phyloP scores from a whole-genome alignment of 2,888 invertebrate genomes.

The Phyllotreta cruciferae region DNA sequence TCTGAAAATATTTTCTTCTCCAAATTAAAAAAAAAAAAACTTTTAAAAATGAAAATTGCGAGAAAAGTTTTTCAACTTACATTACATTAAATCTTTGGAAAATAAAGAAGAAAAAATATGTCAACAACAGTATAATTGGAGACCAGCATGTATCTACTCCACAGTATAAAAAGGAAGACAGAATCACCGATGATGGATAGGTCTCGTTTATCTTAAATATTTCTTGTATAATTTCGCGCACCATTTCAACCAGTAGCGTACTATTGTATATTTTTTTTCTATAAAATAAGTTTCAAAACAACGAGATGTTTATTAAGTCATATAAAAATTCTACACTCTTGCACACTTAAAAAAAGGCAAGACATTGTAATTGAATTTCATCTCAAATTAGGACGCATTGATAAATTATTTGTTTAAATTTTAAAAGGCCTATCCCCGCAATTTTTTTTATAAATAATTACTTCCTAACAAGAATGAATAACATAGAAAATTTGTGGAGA shows the following conservation, averaged over 20 bases:
- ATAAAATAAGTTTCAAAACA: constrained; percentile 1
- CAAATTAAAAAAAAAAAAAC: too few relatives aligned
- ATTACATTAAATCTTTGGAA: constrained; percentile 20
- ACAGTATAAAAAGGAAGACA: constrained; percentile 31
- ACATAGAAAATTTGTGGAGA: too few relatives aligned
- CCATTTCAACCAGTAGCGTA: constrained; percentile 39
- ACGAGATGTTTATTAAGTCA: background rate
- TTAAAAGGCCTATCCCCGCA: too few relatives aligned
- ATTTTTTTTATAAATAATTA: too few relatives aligned
- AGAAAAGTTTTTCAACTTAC: constrained; percentile 17
- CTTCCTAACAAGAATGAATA: too few relatives aligned
- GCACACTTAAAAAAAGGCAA: background rate
- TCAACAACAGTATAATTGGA: constrained; percentile 42
- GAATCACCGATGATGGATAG: constrained; percentile 44
- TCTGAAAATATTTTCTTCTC: too few relatives aligned
- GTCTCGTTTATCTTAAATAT: constrained; percentile 46
- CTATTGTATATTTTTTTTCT: background rate
- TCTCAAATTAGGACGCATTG: too few relatives aligned
- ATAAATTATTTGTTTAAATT: too few relatives aligned
- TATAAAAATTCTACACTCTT: background rate
- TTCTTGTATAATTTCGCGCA: constrained; percentile 40
- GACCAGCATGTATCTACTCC: constrained; percentile 10
- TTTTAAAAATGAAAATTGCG: too few relatives aligned
- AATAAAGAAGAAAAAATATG: constrained; percentile 34
- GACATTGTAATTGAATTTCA: too few relatives aligned